Evolutionary conservation across 2,888 invertebrate genomes (phyloP).

Genomic region (Trissolcus brochymenae): DNA sequence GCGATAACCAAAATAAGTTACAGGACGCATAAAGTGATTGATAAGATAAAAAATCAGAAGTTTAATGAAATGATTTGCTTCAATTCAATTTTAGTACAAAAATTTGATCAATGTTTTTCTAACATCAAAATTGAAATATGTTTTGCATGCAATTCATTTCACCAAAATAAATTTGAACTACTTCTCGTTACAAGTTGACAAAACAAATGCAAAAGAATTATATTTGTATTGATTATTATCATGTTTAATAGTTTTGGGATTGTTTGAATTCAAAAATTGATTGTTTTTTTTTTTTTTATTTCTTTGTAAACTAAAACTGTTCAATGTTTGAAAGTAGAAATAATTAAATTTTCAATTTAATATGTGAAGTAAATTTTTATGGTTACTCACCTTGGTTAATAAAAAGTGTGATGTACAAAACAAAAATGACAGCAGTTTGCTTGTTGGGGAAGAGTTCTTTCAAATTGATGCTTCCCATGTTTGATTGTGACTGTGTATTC

Average conservation of each 20-base stretch:
- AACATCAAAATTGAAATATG: too few relatives aligned
- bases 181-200: neutral
- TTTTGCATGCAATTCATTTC: too few relatives aligned
- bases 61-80: too few relatives aligned
- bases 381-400: constrained; percentile 88
- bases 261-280: neutral
- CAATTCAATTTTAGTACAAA: too few relatives aligned
- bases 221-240: neutral
- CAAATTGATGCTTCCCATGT: constrained; percentile 75
- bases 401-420: constrained; percentile 91
- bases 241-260: neutral
- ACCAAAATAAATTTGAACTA: too few relatives aligned
- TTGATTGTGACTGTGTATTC: constrained; percentile 21
- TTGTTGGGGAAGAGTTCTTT: constrained; percentile 89
- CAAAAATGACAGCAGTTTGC: constrained; percentile 87
- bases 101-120: too few relatives aligned
- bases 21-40: constrained; percentile 18
- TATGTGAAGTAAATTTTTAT: neutral
- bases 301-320: too few relatives aligned
- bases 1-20: constrained; percentile 38
- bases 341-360: neutral
- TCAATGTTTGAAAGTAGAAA: too few relatives aligned
- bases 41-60: constrained; percentile 30
- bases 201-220: neutral
- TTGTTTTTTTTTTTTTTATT: too few relatives aligned